phyloP scores from a whole-genome alignment of 2,797 vertebrate species.

The Myoxocephalus aenaeus region DNA sequence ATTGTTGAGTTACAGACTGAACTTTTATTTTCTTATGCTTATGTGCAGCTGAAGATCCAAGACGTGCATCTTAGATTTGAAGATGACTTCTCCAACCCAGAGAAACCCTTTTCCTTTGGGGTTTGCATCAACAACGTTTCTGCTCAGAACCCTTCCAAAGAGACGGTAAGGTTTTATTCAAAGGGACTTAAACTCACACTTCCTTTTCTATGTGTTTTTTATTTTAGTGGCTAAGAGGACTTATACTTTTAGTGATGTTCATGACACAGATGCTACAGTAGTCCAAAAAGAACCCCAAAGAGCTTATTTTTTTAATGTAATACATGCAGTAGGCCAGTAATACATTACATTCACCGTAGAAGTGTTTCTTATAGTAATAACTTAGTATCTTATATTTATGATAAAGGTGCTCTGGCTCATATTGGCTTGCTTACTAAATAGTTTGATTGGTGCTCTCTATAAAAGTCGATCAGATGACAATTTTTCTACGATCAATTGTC shows the following conservation, averaged over 20 bases:
- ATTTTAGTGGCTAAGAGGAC: not conserved
- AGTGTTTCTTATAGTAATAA: not conserved
- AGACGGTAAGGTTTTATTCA: constrained; percentile 84
- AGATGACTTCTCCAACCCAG: constrained; percentile 90
- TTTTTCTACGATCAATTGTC: not conserved
- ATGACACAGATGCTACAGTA: too few relatives aligned
- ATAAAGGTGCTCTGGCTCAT: not conserved
- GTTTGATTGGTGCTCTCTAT: not conserved
- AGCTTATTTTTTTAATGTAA: too few relatives aligned
- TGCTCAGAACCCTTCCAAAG: constrained; percentile 91
- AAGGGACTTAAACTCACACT: not conserved
- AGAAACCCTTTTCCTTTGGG: constrained; percentile 92
- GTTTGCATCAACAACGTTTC: constrained; percentile 96
- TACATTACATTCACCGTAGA: not conserved
- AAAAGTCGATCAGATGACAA: not conserved
- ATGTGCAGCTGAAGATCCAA: constrained; percentile 92
- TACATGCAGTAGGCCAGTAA: not conserved
- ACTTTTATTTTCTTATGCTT: constrained; percentile 11
- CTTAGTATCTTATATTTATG: not conserved
- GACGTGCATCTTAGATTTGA: constrained; percentile 97
- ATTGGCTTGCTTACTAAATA: not conserved
- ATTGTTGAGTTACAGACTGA: not conserved
- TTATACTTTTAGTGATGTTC: not conserved
- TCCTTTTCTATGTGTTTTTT: not conserved
- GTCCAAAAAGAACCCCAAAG: too few relatives aligned